Conservation (phyloP, 37 sponge, comb jelly and placozoan species). For the Mnemiopsis leidyi region DNA sequence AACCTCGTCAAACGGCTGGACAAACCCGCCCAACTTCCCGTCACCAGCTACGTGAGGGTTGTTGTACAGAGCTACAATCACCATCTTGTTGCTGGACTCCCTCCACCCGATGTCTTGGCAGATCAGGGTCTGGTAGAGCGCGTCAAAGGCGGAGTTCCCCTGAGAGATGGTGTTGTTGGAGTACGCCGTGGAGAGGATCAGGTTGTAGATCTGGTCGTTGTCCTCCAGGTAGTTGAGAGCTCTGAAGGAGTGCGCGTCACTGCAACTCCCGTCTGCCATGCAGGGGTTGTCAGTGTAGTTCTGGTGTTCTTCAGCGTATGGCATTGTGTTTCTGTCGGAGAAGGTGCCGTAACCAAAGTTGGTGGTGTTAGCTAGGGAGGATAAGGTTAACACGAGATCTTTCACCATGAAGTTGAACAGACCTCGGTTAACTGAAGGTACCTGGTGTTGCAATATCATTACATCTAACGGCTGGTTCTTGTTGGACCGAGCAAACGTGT, state of each 20-base stretch:
- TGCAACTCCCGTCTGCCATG: not conserved
- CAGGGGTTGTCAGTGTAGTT: not conserved
- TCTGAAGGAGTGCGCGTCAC: not conserved
- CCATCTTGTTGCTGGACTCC: conserved; percentile 16
- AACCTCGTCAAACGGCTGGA: not conserved
- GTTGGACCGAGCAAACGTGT: not conserved
- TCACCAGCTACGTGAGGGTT: not conserved
- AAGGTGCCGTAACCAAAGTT: conserved; percentile 24
- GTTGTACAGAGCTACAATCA: not conserved
- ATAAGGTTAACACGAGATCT: not conserved
- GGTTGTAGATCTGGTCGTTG: not conserved
- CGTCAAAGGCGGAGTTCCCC: conserved; percentile 12
- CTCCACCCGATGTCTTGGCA: not conserved
- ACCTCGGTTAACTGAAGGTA: not conserved
- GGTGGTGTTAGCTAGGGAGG: not conserved
- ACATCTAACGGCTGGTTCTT: conserved; percentile 21
- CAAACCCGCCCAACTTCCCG: not conserved
- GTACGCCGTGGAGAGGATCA: not conserved
- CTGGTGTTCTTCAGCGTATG: not conserved
- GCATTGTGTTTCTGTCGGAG: not conserved
- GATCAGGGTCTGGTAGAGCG: not conserved
- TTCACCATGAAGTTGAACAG: not conserved
- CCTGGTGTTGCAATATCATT: not conserved
- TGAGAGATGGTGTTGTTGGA: not conserved
- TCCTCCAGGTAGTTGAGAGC: not conserved